Conservation (phyloP, 2,888 invertebrate genomes). For the Acleris sparsana region DNA sequence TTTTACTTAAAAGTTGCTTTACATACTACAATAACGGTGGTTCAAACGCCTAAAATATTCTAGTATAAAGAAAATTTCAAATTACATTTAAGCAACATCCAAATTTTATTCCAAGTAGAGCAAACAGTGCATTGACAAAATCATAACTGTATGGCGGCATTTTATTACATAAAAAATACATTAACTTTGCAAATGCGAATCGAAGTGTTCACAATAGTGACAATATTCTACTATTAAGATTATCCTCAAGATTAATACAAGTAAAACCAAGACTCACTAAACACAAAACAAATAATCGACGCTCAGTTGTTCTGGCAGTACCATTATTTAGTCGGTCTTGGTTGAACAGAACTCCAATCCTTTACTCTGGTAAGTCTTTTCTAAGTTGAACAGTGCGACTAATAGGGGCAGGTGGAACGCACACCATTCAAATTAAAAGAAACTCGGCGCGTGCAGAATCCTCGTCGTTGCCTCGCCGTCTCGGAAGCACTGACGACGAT, state of each 20-base stretch:
- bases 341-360: conserved; percentile 83
- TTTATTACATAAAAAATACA: conserved; percentile 43
- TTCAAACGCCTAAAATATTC: neutral
- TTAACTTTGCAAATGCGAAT: conserved; percentile 53
- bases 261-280: conserved; percentile 85
- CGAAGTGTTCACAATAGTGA: conserved; percentile 47
- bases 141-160: conserved; percentile 40
- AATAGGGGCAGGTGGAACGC: conserved; percentile 73
- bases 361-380: conserved; percentile 81
- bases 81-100: conserved; percentile 68
- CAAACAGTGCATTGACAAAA: conserved; percentile 69
- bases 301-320: conserved; percentile 62
- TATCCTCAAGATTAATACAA: conserved; percentile 63
- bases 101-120: conserved; percentile 69
- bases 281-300: conserved; percentile 72
- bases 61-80: conserved; percentile 3
- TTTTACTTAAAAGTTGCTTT: too few species aligned
- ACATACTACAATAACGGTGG: neutral
- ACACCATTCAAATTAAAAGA: conserved; percentile 83
- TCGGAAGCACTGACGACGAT: conserved; percentile 67
- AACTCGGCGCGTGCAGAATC: conserved; percentile 77
- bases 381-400: conserved; percentile 82
- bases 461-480: conserved; percentile 61
- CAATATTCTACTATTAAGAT: conserved; percentile 46
- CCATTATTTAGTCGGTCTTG: conserved; percentile 82